Evolutionary conservation across 2,888 invertebrate genomes (phyloP).

Genomic region (Pheosia gnoma): DNA sequence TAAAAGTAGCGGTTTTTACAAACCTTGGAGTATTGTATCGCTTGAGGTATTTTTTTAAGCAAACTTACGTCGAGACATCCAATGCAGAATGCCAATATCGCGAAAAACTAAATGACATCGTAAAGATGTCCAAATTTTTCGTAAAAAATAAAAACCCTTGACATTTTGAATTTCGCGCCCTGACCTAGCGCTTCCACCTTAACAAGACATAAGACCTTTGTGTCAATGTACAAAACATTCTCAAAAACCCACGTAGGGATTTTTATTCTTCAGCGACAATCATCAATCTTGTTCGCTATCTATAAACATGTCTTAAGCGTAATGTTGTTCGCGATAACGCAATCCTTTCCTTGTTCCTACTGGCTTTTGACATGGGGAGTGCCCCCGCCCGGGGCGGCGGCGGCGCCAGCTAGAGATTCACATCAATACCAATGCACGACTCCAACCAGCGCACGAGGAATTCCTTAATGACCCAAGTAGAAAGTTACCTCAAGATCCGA

Average conservation of each 20-base stretch:
- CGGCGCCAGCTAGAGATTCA: slow-evolving; percentile 37
- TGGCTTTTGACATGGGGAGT: slow-evolving; percentile 44
- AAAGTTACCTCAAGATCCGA: slow-evolving; percentile 45
- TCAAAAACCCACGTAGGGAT: neutral
- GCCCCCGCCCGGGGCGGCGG: slow-evolving; percentile 31
- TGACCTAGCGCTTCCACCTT: no score
- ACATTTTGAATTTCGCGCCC: no score
- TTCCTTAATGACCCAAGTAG: slow-evolving; percentile 52
- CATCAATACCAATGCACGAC: slow-evolving; percentile 42
- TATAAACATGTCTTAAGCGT: slow-evolving; percentile 7
- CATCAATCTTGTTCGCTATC: neutral
- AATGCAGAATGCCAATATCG: no score
- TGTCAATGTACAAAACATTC: no score
- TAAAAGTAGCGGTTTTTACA: no score
- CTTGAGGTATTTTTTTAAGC: no score
- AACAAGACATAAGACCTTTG: no score
- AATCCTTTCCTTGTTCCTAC: slow-evolving; percentile 24
- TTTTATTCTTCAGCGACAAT: neutral
- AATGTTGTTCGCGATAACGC: slow-evolving; percentile 17
- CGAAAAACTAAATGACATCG: no score
- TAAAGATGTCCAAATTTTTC: no score
- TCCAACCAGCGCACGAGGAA: slow-evolving; percentile 37
- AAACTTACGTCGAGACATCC: no score
- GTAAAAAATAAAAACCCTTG: no score
- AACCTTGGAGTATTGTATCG: no score